Evolutionary conservation across 2,888 invertebrate genomes (phyloP).

Genomic region (Charanyca ferruginea): DNA sequence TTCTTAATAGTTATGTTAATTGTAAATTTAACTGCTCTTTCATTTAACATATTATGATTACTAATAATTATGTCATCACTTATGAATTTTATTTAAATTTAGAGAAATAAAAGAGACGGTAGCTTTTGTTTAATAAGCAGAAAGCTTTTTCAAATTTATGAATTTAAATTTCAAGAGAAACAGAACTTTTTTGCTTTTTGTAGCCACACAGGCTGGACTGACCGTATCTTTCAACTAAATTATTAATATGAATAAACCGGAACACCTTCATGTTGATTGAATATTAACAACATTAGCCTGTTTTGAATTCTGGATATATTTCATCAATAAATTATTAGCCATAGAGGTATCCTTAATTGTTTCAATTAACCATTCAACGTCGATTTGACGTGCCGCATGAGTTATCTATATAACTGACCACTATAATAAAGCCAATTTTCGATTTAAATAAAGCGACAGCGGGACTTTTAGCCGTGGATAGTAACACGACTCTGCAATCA

Average conservation of each 20-base stretch:
- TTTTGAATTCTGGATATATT: slow-evolving; percentile 14
- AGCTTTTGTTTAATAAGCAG: too few relatives aligned
- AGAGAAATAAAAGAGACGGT: too few relatives aligned
- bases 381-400: slow-evolving; percentile 59
- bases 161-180: slow-evolving; percentile 4
- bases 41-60: too few relatives aligned
- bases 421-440: slow-evolving; percentile 75
- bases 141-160: too few relatives aligned
- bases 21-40: too few relatives aligned
- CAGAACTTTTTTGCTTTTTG: background rate
- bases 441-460: slow-evolving; percentile 84
- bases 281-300: background rate
- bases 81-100: too few relatives aligned
- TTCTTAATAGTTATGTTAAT: background rate
- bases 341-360: slow-evolving; percentile 30
- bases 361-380: slow-evolving; percentile 54
- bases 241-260: background rate
- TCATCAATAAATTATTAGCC: slow-evolving; percentile 44
- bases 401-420: slow-evolving; percentile 68
- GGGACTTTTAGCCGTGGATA: slow-evolving; percentile 85
- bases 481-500: slow-evolving; percentile 90
- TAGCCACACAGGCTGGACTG: too few relatives aligned
- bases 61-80: too few relatives aligned
- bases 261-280: background rate
- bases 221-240: background rate